A percentile compares a stretch with the other conserved stretches of the same genome.
Evolutionary conservation across 2,888 invertebrate genomes (phyloP).

Genomic region (Hydropsyche betteni): DNA sequence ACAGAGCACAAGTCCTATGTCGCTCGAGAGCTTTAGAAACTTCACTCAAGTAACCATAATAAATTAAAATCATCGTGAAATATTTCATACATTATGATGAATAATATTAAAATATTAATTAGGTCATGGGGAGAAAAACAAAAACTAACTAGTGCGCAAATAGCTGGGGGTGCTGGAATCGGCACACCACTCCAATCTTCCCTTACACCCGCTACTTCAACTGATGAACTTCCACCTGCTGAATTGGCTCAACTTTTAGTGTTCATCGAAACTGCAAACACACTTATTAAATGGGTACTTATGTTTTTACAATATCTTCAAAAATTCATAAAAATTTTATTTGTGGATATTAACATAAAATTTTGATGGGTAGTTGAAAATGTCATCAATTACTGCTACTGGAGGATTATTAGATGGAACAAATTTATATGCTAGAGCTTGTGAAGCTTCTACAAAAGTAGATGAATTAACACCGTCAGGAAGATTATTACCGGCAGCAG

Average conservation of each 20-base stretch:
- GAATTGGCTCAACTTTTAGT: conserved; percentile 77
- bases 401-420: conserved; percentile 61
- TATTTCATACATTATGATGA: neutral
- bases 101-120: conserved; percentile 45
- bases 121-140: conserved; percentile 65
- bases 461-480: conserved; percentile 78
- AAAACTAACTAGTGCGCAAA: conserved; percentile 35
- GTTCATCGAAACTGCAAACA: conserved; percentile 84
- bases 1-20: conserved; percentile 95
- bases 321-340: neutral
- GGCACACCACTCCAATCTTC: conserved; percentile 32
- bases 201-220: conserved; percentile 55
- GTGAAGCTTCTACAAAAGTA: conserved; percentile 65
- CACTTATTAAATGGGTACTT: conserved; percentile 86
- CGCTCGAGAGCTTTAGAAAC: conserved; percentile 90
- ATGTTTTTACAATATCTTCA: conserved; percentile 73
- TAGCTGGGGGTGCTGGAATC: conserved; percentile 3
- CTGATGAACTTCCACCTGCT: conserved; percentile 65
- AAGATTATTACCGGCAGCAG: conserved; percentile 79
- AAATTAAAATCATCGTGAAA: neutral
- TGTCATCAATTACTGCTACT: conserved; percentile 62
- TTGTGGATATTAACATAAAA: neutral
- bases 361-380: conserved; percentile 58
- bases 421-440: conserved; percentile 79
- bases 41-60: conserved; percentile 71